These are phyloP conservation scores for Drosophila anceps DNA, from an alignment of 2,888 invertebrate species.

Conservation along the genomic window DNA sequence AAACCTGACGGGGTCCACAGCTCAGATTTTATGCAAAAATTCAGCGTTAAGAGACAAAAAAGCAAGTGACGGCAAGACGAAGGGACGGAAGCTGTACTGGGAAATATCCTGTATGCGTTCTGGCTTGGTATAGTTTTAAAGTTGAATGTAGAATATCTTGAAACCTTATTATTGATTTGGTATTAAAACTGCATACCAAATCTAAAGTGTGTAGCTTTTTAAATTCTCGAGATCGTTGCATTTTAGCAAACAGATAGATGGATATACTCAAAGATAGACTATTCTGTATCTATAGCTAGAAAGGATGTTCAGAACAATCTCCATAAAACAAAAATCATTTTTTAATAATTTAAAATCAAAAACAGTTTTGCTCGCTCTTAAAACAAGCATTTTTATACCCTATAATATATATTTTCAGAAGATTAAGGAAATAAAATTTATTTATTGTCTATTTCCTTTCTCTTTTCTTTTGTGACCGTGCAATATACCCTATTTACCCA, in stretches of 20 bases:
- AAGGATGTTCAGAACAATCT: too few species aligned
- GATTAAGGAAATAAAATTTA: too few species aligned
- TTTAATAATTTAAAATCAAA: not conserved
- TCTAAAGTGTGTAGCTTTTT: not conserved
- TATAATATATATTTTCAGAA: too few species aligned
- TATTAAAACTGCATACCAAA: not conserved
- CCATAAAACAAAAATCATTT: not conserved
- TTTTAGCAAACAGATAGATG: not conserved
- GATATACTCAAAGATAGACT: not conserved
- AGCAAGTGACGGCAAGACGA: not conserved
- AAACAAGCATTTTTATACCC: not conserved
- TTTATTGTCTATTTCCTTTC: not conserved
- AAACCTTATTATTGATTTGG: not conserved
- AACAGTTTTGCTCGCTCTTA: not conserved
- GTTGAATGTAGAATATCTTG: not conserved
- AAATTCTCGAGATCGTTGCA: not conserved
- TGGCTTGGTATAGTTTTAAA: not conserved
- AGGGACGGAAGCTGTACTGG: not conserved
- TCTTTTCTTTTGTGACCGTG: not conserved
- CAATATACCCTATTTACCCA: not conserved
- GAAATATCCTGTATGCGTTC: not conserved
- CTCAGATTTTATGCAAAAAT: conserved; percentile 74
- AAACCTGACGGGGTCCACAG: conserved; percentile 49
- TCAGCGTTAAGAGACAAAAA: conserved; percentile 21
- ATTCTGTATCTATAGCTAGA: too few species aligned